These are phyloP conservation scores for Prochilodus magdalenae DNA, from an alignment of 2,113 vertebrate genomes.

Conservation along the genomic window DNA sequence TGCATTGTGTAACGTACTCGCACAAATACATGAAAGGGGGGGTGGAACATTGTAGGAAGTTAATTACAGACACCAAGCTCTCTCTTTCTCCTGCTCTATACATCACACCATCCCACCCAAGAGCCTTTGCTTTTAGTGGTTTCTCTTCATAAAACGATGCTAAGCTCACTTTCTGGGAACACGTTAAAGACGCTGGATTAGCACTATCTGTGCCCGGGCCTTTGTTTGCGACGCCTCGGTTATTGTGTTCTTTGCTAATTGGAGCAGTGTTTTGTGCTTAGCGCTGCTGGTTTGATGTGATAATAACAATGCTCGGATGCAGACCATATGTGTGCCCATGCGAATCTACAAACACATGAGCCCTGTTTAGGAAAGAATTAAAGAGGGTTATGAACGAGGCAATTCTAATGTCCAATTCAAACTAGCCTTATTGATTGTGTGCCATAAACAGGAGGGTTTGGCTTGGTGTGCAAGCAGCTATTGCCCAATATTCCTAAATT, in stretches of 20 bases:
- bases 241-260: constrained; percentile 51
- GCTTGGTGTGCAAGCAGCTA: background rate
- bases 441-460: background rate
- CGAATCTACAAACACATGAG: constrained; percentile 3
- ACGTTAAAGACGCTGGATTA: background rate
- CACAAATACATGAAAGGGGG: constrained; percentile 54
- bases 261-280: constrained; percentile 27
- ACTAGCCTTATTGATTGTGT: background rate
- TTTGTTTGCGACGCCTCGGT: constrained; percentile 48
- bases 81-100: constrained; percentile 51
- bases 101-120: constrained; percentile 58
- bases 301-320: constrained; percentile 44
- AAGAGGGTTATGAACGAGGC: background rate
- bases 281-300: constrained; percentile 49
- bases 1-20: constrained; percentile 65
- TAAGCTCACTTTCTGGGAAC: background rate
- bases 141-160: constrained; percentile 5
- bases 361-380: constrained; percentile 21
- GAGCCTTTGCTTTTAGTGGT: constrained; percentile 49
- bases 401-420: constrained; percentile 11
- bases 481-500: background rate
- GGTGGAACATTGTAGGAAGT: constrained; percentile 59
- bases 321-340: background rate
- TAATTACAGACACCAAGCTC: constrained; percentile 63
- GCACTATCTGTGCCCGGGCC: background rate